Conservation (phyloP, 2,888 invertebrate genomes). For the Lordiphosa fenestrarum region DNA sequence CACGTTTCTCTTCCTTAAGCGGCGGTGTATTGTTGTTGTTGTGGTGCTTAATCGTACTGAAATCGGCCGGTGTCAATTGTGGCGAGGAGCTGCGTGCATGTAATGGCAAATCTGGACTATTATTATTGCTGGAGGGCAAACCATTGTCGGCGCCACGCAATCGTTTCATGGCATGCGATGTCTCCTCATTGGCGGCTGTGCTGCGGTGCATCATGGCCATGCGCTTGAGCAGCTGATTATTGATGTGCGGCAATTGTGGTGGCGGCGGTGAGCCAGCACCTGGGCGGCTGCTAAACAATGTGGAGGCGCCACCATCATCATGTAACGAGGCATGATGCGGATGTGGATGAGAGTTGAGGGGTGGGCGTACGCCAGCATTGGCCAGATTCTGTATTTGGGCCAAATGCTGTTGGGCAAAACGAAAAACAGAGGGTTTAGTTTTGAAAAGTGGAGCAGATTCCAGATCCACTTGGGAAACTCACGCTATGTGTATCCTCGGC, state of each 20-base stretch:
- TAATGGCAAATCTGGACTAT: slow-evolving; percentile 82
- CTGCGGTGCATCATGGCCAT: slow-evolving; percentile 77
- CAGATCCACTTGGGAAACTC: slow-evolving; percentile 66
- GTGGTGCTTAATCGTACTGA: slow-evolving; percentile 80
- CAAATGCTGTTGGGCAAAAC: slow-evolving; percentile 79
- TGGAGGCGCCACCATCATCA: slow-evolving; percentile 80
- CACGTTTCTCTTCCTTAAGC: slow-evolving; percentile 80
- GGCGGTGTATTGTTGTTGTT: slow-evolving; percentile 81
- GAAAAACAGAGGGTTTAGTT: neutral
- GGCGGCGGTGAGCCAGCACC: slow-evolving; percentile 82
- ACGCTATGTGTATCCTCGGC: slow-evolving; percentile 91
- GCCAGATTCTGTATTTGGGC: slow-evolving; percentile 86
- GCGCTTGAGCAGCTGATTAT: slow-evolving; percentile 85
- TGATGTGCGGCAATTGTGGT: slow-evolving; percentile 80
- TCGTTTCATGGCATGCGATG: slow-evolving; percentile 75
- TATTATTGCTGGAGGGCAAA: slow-evolving; percentile 82
- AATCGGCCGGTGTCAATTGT: slow-evolving; percentile 80
- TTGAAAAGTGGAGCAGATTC: neutral
- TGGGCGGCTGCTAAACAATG: slow-evolving; percentile 56
- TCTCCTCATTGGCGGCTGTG: slow-evolving; percentile 70
- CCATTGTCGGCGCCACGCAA: slow-evolving; percentile 79
- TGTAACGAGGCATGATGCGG: slow-evolving; percentile 78
- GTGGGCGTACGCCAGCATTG: slow-evolving; percentile 82
- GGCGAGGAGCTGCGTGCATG: slow-evolving; percentile 80
- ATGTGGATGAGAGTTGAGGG: slow-evolving; percentile 58